These are phyloP conservation scores for Gryllus longicercus DNA, from an alignment of 2,888 invertebrate species.

Conservation along the genomic window DNA sequence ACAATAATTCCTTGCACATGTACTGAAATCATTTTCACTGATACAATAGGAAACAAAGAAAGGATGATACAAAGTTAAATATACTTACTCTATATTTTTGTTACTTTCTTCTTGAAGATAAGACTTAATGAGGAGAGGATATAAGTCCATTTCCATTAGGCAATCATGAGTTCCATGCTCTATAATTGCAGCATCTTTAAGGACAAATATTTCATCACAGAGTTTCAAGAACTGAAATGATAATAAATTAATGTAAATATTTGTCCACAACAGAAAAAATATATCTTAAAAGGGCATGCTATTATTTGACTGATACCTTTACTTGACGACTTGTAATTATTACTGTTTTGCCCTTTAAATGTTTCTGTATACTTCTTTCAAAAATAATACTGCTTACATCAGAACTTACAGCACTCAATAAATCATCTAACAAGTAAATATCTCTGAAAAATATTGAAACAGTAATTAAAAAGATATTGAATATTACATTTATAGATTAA, in stretches of 20 bases:
- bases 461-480: too few relatives aligned
- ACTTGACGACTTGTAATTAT: constrained; percentile 3
- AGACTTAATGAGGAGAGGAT: neutral
- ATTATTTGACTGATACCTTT: neutral
- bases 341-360: neutral
- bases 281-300: too few relatives aligned
- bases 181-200: neutral
- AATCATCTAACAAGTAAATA: neutral
- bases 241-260: too few relatives aligned
- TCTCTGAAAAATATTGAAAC: neutral
- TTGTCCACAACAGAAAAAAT: too few relatives aligned
- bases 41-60: too few relatives aligned
- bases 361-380: neutral
- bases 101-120: constrained; percentile 5
- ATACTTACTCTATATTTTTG: neutral
- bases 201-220: constrained; percentile 17
- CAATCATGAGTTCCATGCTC: neutral
- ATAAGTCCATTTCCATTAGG: neutral
- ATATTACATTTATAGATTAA: too few relatives aligned
- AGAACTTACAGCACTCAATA: neutral
- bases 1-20: too few relatives aligned
- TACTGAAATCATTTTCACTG: too few relatives aligned
- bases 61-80: too few relatives aligned
- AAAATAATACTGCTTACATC: neutral
- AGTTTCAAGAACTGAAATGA: neutral